Conservation (phyloP, 2,888 invertebrate species). For the Chromoteleia sp. region DNA sequence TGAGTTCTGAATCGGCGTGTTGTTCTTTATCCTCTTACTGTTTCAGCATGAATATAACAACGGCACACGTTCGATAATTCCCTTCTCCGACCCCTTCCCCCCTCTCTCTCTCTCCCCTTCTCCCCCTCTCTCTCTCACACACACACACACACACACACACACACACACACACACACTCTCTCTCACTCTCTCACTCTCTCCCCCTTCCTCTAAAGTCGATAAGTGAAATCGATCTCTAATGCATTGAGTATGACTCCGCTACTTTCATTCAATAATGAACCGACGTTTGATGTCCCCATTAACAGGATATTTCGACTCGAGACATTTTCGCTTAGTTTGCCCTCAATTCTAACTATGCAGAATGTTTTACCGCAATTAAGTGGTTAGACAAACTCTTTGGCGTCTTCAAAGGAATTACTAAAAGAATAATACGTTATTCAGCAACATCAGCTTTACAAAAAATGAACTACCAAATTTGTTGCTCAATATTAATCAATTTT, state of each 20-base stretch:
- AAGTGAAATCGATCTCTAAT: constrained; percentile 54
- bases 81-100: constrained; percentile 10
- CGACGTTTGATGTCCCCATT: constrained; percentile 56
- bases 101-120: constrained; percentile 13
- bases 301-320: constrained; percentile 45
- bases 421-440: no score
- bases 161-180: no score
- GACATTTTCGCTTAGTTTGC: constrained; percentile 50
- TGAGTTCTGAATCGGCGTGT: constrained; percentile 67
- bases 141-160: no score
- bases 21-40: constrained; percentile 66
- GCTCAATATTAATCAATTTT: no score
- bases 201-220: no score
- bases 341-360: constrained; percentile 26
- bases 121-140: no score
- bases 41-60: constrained; percentile 58
- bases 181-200: no score
- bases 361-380: constrained; percentile 38
- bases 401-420: not conserved
- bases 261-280: constrained; percentile 58
- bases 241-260: constrained; percentile 44
- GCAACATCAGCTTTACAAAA: no score
- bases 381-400: constrained; percentile 19
- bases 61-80: constrained; percentile 55
- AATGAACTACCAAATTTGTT: no score